These are phyloP conservation scores for Numida meleagris DNA, from an alignment of 2,113 vertebrate species.

Conservation along the genomic window DNA sequence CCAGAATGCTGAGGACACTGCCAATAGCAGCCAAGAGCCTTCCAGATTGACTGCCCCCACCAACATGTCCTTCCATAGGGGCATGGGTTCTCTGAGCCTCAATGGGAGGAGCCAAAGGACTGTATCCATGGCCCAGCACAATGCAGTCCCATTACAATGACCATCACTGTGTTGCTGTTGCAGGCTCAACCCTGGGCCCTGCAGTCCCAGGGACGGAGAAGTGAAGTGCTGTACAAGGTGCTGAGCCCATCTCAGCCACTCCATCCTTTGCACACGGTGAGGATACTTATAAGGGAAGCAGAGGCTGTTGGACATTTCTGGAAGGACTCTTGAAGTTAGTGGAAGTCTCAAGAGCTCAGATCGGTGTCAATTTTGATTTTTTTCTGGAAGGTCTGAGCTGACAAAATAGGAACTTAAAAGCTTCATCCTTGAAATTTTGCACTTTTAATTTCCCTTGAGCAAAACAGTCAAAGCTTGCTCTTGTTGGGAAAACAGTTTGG, in stretches of 20 bases:
- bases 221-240: background rate
- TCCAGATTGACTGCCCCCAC: background rate
- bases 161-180: background rate
- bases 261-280: background rate
- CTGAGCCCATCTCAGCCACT: background rate
- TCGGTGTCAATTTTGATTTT: background rate
- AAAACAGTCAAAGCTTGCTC: background rate
- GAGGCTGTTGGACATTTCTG: background rate
- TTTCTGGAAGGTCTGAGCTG: background rate
- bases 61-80: background rate
- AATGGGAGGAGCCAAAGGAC: background rate
- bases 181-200: background rate
- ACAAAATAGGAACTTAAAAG: background rate
- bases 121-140: accelerated
- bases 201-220: too few species aligned
- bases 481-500: constrained; percentile 40
- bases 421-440: background rate
- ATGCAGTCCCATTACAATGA: accelerated
- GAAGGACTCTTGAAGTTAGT: background rate
- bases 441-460: constrained; percentile 5
- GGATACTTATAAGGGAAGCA: background rate
- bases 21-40: background rate
- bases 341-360: background rate
- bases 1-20: background rate
- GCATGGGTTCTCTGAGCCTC: background rate